These are phyloP conservation scores for Automeris io DNA, from an alignment of 2,888 invertebrate genomes.

Conservation along the genomic window DNA sequence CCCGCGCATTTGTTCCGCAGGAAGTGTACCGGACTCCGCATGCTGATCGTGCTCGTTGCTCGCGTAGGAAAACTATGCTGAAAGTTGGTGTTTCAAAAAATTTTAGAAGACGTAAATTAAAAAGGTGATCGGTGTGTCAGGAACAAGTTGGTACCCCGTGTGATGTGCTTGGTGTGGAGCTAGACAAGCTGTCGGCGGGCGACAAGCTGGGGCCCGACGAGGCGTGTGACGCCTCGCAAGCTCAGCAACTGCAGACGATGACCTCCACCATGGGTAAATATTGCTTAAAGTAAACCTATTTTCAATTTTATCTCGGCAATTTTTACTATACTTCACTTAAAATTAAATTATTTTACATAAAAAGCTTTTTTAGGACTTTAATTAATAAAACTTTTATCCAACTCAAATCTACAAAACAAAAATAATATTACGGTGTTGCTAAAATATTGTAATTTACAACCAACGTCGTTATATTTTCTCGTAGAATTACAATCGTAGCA, in stretches of 20 bases:
- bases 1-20: conserved; percentile 47
- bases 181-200: conserved; percentile 64
- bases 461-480: conserved; percentile 1
- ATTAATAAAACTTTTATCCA: no score
- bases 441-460: neutral
- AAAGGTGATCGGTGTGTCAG: conserved; percentile 60
- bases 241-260: conserved; percentile 68
- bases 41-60: conserved; percentile 53
- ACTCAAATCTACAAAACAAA: no score
- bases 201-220: conserved; percentile 63
- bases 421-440: no score
- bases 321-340: neutral
- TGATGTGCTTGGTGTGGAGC: conserved; percentile 56
- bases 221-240: conserved; percentile 65
- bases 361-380: no score
- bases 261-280: conserved; percentile 75
- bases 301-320: neutral
- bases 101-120: conserved; percentile 64
- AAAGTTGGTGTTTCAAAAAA: conserved; percentile 58
- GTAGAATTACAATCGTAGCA: conserved; percentile 19
- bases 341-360: conserved; percentile 1
- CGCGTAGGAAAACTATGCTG: conserved; percentile 61
- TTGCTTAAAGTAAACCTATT: conserved; percentile 11
- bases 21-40: conserved; percentile 52
- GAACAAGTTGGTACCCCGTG: conserved; percentile 52